phyloP scores from a whole-genome alignment of 2,888 invertebrate species.

The Rapana venosa region DNA sequence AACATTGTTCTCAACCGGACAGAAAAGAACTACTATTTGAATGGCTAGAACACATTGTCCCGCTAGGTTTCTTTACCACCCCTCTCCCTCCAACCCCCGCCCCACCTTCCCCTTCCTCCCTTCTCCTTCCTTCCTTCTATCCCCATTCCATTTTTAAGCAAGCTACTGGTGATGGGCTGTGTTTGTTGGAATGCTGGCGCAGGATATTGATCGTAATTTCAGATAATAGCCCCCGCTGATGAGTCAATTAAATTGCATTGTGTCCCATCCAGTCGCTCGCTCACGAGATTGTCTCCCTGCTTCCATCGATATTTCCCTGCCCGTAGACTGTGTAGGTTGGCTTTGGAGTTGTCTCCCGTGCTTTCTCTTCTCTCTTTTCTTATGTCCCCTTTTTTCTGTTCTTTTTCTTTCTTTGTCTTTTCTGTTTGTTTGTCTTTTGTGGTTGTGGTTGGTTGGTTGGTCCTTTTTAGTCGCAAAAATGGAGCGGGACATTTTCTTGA shows the following conservation, averaged over 20 bases:
- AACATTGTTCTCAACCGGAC: no score
- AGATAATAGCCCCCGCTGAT: slow-evolving; percentile 57
- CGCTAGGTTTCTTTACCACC: not conserved
- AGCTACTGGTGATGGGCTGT: not conserved
- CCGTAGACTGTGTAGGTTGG: slow-evolving; percentile 26
- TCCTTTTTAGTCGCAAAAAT: no score
- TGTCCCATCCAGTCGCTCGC: slow-evolving; percentile 42
- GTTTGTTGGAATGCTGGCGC: slow-evolving; percentile 52
- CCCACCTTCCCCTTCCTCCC: no score
- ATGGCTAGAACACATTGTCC: no score
- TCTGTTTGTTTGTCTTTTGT: no score
- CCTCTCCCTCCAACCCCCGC: not conserved
- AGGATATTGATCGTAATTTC: slow-evolving; percentile 55
- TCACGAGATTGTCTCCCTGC: slow-evolving; percentile 41
- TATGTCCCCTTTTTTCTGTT: not conserved
- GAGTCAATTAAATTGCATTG: slow-evolving; percentile 61
- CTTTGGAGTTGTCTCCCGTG: no score
- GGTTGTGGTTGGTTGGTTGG: no score
- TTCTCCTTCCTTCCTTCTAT: slow-evolving; percentile 9
- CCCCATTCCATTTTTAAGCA: slow-evolving; percentile 3
- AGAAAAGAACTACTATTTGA: no score
- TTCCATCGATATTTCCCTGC: slow-evolving; percentile 36
- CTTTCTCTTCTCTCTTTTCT: not conserved
- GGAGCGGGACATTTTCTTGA: no score
- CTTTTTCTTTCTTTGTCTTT: no score